Base-by-base conservation (phyloP, 2,888 invertebrate genomes). In the Acrocera orbiculus region DNA sequence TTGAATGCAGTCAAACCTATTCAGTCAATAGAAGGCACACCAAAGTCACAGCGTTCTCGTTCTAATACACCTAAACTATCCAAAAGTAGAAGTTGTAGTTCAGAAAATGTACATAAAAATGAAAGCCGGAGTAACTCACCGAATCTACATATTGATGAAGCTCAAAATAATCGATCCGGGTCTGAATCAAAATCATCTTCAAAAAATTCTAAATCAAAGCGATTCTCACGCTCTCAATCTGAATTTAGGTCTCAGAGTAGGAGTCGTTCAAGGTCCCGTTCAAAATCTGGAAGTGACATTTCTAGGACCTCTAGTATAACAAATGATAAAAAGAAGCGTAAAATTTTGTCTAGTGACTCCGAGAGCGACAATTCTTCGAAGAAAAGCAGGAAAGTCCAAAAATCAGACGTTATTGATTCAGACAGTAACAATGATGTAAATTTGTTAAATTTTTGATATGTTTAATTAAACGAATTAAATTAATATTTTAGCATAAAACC, bases 391-490 rank as follows among this genome's bases (percentile, higher is more conserved):
- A 70, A 70, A 43, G 56, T 67, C 7, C 70, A 67, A 50, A 65
- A 64, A 40, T 55, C 58, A 8, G 57, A 58, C 1, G 47, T 75
- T 2, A 65, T 77, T 5, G 76, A 75, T 46, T 69, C 79, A 0
- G 82, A 81, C 41, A 71, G 70, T 39, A 79, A 77, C 29, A 70
- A 70, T 8, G 69, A 67, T 27, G 56, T 5, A 26, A 26, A n/a
- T 5, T 20, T 30, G n/a, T 30, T 65, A 64, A 17, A 25, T 32
- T 27, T 23, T 16, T 22, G 27, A 32, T 30, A 16, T 16, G 24
- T 13, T 13, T 27, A 13, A 15, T 36, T 17, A 27, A 25, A 19
- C 13, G 27, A 8, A 53, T 29, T 54, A 4, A 33, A 14, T 40
- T 35, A 31, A 30, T 27, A 38, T 40, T 27, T 23, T 39, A 35